Evolutionary conservation across 1,140 invertebrate species (phyloP).

Genomic region (Probaryconus sp.): DNA sequence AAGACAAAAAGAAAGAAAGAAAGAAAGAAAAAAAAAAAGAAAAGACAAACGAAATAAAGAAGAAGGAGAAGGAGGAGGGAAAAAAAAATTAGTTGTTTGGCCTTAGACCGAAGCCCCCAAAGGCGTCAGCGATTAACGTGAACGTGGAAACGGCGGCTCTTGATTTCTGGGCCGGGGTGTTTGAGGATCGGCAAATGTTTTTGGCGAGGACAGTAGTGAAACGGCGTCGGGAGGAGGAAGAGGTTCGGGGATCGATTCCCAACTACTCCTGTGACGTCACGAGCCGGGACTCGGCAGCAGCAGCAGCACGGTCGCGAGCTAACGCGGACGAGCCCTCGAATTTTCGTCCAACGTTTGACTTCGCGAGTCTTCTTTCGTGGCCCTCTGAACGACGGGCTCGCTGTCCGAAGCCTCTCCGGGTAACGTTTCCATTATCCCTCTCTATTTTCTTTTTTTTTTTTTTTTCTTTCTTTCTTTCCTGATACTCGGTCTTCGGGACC

Average conservation of each 20-base stretch:
- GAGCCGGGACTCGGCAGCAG: slow-evolving; percentile 67
- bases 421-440: too few relatives aligned
- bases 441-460: too few relatives aligned
- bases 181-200: slow-evolving; percentile 65
- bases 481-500: too few relatives aligned
- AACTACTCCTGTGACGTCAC: slow-evolving; percentile 71
- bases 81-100: too few relatives aligned
- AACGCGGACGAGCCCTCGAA: slow-evolving; percentile 44
- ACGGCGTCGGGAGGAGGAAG: slow-evolving; percentile 30
- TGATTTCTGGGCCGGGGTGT: slow-evolving; percentile 59
- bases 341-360: slow-evolving; percentile 16
- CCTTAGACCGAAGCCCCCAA: slow-evolving; percentile 35
- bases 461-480: too few relatives aligned
- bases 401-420: slow-evolving; percentile 25
- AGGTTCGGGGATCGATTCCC: slow-evolving; percentile 72
- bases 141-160: slow-evolving; percentile 39
- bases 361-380: slow-evolving; percentile 21
- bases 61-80: too few relatives aligned
- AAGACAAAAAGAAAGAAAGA: too few relatives aligned
- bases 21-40: too few relatives aligned
- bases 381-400: slow-evolving; percentile 17
- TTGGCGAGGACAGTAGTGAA: slow-evolving; percentile 60
- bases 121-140: slow-evolving; percentile 20
- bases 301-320: slow-evolving; percentile 65
- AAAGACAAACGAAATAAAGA: too few relatives aligned